Conservation (phyloP, 2,113 vertebrate genomes). For the Corynorhinus townsendii region DNA sequence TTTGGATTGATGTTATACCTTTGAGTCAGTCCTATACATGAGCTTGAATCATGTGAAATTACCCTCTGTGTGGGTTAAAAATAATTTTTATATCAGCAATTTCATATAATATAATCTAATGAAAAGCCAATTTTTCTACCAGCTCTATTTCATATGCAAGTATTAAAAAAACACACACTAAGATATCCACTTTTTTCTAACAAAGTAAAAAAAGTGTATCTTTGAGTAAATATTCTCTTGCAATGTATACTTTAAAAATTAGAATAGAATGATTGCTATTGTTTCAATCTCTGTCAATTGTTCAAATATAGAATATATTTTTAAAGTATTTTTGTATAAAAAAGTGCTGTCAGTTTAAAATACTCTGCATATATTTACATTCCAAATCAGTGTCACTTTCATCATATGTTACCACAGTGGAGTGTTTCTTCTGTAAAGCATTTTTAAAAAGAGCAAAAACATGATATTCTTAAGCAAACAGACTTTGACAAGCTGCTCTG, state of each 20-base stretch:
- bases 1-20: neutral
- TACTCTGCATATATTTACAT: slow-evolving; percentile 69
- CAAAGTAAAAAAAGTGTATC: neutral
- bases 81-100: neutral
- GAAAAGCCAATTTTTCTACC: neutral
- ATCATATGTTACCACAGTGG: slow-evolving; percentile 63
- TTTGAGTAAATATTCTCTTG: slow-evolving; percentile 11
- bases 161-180: neutral
- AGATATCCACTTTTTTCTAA: neutral
- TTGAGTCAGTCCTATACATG: slow-evolving; percentile 5
- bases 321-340: slow-evolving; percentile 61
- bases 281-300: slow-evolving; percentile 48
- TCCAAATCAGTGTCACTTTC: slow-evolving; percentile 65
- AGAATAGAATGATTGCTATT: slow-evolving; percentile 42
- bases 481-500: slow-evolving; percentile 62
- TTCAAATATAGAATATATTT: slow-evolving; percentile 53
- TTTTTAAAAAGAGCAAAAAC: slow-evolving; percentile 68
- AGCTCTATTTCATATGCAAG: neutral
- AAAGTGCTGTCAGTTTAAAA: slow-evolving; percentile 65
- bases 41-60: neutral
- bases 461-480: slow-evolving; percentile 62
- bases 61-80: neutral
- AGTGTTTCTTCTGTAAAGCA: slow-evolving; percentile 58
- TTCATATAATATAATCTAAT: neutral
- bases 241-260: neutral